These are phyloP conservation scores for Augochlora pura DNA, from an alignment of 1,140 invertebrate species.

Conservation along the genomic window DNA sequence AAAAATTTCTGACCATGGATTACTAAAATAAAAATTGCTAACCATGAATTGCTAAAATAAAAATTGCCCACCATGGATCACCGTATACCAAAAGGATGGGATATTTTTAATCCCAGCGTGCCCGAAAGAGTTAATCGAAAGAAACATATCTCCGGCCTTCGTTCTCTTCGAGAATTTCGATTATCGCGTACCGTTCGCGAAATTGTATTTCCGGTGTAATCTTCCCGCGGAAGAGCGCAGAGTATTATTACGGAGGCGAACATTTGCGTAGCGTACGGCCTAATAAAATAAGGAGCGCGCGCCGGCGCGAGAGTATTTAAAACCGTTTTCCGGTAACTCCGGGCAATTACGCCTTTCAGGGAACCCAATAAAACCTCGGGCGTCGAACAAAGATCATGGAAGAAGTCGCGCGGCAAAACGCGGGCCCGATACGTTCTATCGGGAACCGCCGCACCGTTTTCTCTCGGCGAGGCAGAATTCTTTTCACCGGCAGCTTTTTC, in stretches of 20 bases:
- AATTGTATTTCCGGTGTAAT: conserved; percentile 28
- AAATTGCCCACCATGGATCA: too few species aligned
- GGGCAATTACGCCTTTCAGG: neutral
- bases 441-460: neutral
- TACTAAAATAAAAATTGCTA: too few species aligned
- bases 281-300: neutral
- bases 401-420: neutral
- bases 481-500: conserved; percentile 65
- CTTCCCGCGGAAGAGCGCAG: conserved; percentile 33
- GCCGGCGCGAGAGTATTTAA: conserved; percentile 11
- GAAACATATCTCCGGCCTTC: neutral
- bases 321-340: neutral
- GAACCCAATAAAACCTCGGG: neutral
- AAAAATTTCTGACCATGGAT: too few species aligned
- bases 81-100: too few species aligned
- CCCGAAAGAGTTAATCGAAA: too few species aligned
- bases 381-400: neutral
- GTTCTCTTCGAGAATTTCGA: conserved; percentile 50
- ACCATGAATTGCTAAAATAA: too few species aligned
- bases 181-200: conserved; percentile 26
- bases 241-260: conserved; percentile 41
- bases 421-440: neutral
- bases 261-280: conserved; percentile 3
- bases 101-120: too few species aligned
- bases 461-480: conserved; percentile 41